Base-by-base conservation (phyloP, 1,140 invertebrate genomes). In the Ctenoplectra terminalis region DNA sequence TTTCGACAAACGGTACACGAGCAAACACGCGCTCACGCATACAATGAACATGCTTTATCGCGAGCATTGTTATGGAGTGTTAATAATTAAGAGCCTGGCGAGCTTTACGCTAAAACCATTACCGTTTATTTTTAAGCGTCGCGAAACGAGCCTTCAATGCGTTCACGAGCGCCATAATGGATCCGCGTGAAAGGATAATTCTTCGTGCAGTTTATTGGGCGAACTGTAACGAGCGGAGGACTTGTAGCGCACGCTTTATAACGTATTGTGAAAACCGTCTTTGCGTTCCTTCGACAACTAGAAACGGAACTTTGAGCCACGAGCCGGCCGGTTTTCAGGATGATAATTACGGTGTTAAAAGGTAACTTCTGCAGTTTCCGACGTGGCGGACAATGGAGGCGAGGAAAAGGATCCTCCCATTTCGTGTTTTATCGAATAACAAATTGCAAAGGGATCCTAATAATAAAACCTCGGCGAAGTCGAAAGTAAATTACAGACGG, bases 41-140 rank as follows among this genome's bases (percentile, higher is more conserved):
- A 46, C 34, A n/a, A 29, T 1, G 17, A 54, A 2, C 8, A 29
- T 17, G 13, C 60, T 74, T 63, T 34, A 58, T 72, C 13, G 20
- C 23, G 3, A 6, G 5, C 6, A 58, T 72, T 40, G 70, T 72
- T 43, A 23, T 2, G 20, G 52, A 40, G 70, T 50, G 52, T 72
- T 72, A 72, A 56, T 72, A 72, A 72, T 72, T 72, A 43, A 56
- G 52, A 72, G 52, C 6, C 34, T 15, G 23, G 20, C 23, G 23
- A 37, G 20, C 46, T 17, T 29, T 50, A 26, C 52, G 17, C 52
- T 9, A 56, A 40, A 40, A 23, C 50, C 34, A 54, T 72, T 54
- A 71, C 34, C 69, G 31, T 67, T n/a, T 67, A 46, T 31, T 48
- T 72, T 48, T 26, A 26, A 72, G 52, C 50, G 50, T 56, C 69